A percentile compares a stretch with the other conserved stretches of the same genome.
These are phyloP conservation scores for Oncopodura yosiiana DNA, from an alignment of 1,140 invertebrate genomes.

Conservation along the genomic window DNA sequence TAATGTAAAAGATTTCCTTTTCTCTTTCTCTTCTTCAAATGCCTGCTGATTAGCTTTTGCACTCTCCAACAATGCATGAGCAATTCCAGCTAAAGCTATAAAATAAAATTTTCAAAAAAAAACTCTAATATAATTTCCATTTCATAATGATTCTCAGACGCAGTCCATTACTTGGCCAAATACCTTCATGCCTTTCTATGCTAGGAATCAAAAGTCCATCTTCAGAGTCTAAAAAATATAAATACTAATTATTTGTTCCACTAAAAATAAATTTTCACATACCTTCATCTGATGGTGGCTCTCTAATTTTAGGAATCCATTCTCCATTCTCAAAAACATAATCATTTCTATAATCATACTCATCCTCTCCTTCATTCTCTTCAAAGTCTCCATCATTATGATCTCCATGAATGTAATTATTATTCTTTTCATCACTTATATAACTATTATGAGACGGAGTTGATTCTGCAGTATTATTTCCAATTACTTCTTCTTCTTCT, in stretches of 20 bases:
- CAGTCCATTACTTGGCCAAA: no score
- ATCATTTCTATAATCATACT: constrained; percentile 17
- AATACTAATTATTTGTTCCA: neutral
- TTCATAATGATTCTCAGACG: no score
- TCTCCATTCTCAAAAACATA: constrained; percentile 11
- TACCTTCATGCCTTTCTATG: neutral
- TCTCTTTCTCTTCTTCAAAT: neutral
- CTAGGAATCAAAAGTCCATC: constrained; percentile 10
- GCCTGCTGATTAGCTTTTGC: constrained; percentile 14
- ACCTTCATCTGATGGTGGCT: constrained; percentile 14
- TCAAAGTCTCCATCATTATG: constrained; percentile 11
- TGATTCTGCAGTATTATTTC: neutral
- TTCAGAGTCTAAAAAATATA: constrained; percentile 1
- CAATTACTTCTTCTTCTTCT: neutral
- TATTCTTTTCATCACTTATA: constrained; percentile 12
- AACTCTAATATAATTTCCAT: no score
- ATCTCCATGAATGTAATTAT: constrained; percentile 5
- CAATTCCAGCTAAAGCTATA: constrained; percentile 14
- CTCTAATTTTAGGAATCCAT: constrained; percentile 17
- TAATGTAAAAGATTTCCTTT: constrained; percentile 2
- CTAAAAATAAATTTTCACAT: neutral
- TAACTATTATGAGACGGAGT: neutral
- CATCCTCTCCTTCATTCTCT: constrained; percentile 5
- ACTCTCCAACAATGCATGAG: constrained; percentile 20
- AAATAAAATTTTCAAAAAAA: no score